Percentiles rank a stretch among this genome's conserved stretches.
phyloP scores from a whole-genome alignment of 2,113 vertebrate species.

The Eurystomus gularis region DNA sequence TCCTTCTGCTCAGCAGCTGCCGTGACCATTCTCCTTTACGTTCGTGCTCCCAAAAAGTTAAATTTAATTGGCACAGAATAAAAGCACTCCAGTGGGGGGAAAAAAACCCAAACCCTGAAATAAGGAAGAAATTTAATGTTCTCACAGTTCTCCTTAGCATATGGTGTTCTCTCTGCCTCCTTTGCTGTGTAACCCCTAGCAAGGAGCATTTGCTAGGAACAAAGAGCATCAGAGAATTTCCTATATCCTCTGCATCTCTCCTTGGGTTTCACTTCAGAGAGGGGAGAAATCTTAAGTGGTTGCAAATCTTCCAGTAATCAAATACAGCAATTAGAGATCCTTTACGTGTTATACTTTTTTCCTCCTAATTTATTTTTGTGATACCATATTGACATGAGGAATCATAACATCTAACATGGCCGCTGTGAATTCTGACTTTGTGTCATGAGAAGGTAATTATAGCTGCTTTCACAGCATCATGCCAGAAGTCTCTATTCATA shows the following conservation, averaged over 20 bases:
- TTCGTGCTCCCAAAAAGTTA: not conserved
- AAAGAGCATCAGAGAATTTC: not conserved
- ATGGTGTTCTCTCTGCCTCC: not conserved
- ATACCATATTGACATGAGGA: not conserved
- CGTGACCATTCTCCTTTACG: fast-evolving
- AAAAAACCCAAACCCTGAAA: not conserved
- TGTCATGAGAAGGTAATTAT: not conserved
- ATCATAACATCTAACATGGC: not conserved
- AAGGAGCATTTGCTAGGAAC: not conserved
- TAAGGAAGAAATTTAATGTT: not conserved
- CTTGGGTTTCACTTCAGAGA: conserved; percentile 52
- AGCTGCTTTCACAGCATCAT: not conserved
- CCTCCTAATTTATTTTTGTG: conserved; percentile 1
- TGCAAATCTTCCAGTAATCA: conserved; percentile 54
- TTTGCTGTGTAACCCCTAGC: not conserved
- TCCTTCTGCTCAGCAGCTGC: not conserved
- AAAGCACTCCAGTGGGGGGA: not conserved
- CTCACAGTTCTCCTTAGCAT: not conserved
- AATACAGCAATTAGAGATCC: conserved; percentile 35
- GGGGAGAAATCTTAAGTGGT: not conserved
- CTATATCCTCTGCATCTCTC: conserved; percentile 24
- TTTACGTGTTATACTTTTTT: not conserved
- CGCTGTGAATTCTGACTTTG: not conserved
- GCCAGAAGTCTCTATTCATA: not conserved
- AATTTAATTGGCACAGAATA: not conserved